Conservation (phyloP, 2,888 invertebrate genomes). For the Heliconius ismenius region DNA sequence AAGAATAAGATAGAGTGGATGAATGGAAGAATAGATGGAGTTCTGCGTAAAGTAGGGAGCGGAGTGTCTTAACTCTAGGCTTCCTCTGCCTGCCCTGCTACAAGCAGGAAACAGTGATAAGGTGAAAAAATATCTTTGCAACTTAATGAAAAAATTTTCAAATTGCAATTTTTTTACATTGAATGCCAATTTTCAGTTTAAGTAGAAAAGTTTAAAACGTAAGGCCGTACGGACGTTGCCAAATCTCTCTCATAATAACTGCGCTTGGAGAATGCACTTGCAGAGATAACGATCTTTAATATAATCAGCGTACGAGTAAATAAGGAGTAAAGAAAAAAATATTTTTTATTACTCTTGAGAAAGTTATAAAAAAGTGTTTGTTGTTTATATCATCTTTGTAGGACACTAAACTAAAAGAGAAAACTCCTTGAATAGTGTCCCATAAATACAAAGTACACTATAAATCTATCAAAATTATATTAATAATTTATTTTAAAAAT, state of each 20-base stretch:
- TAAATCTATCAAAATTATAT: no score
- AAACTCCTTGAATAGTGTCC: no score
- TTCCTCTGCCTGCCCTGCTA: no score
- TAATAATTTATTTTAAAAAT: no score
- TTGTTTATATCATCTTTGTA: neutral
- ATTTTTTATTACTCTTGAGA: neutral
- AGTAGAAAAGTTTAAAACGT: neutral
- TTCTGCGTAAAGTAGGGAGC: neutral
- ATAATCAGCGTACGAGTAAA: neutral
- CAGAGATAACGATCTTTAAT: neutral
- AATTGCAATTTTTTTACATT: neutral
- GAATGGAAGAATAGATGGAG: no score
- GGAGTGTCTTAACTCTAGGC: neutral
- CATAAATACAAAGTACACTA: no score
- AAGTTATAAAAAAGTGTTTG: neutral
- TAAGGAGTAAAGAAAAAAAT: neutral
- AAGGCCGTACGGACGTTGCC: conserved; percentile 2
- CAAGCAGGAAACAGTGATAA: no score
- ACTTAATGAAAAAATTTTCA: neutral
- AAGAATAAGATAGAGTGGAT: neutral
- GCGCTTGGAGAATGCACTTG: conserved; percentile 5
- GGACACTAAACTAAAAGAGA: no score
- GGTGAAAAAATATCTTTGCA: no score
- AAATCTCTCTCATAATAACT: conserved; percentile 8
- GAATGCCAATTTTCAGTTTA: conserved; percentile 6